phyloP scores from a whole-genome alignment of 2,113 vertebrate genomes.

The Macrotus californicus region DNA sequence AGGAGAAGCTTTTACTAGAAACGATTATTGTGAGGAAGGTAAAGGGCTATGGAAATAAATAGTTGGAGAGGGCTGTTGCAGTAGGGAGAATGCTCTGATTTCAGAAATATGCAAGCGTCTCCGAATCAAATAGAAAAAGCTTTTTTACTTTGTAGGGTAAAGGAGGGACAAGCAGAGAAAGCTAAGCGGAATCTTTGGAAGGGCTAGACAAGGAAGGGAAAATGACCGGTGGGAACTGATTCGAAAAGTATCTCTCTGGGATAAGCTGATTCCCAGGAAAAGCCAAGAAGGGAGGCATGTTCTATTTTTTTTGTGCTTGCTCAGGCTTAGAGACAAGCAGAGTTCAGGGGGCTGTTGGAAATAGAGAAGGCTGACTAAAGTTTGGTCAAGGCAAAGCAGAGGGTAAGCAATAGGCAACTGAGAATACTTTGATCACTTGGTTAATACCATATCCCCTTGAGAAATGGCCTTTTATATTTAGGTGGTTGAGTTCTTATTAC shows the following conservation, averaged over 20 bases:
- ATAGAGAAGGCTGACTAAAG: background rate
- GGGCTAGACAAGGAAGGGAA: background rate
- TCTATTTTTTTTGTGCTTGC: background rate
- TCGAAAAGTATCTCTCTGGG: background rate
- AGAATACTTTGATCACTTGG: background rate
- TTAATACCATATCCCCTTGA: background rate
- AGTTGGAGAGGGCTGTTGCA: background rate
- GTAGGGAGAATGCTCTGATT: background rate
- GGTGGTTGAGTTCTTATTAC: background rate
- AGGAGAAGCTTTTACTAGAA: background rate
- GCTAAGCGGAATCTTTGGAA: background rate
- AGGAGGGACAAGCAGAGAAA: background rate
- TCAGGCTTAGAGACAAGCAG: background rate
- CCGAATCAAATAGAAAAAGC: background rate
- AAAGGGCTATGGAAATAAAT: background rate
- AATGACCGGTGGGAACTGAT: background rate
- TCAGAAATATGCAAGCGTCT: background rate
- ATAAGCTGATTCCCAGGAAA: background rate
- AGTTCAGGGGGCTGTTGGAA: background rate
- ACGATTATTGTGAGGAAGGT: background rate
- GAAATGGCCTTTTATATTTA: background rate
- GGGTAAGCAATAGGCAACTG: background rate
- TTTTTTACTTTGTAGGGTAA: background rate
- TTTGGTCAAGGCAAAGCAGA: slow-evolving; percentile 10
- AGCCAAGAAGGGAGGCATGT: background rate